These are phyloP conservation scores for Euzetes globulus DNA, from an alignment of 2,888 invertebrate genomes.

Conservation along the genomic window DNA sequence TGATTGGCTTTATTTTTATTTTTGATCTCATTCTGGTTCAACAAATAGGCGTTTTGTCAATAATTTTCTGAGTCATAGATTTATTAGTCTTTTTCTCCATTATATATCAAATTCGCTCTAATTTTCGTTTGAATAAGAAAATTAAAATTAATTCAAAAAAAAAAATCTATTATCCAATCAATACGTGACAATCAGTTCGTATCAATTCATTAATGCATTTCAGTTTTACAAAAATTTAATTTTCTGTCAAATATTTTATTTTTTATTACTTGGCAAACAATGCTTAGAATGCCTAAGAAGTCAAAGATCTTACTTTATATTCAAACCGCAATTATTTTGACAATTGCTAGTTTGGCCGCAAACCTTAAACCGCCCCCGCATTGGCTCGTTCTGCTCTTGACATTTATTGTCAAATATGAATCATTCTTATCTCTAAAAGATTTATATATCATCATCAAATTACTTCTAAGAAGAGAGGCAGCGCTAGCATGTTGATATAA, in stretches of 20 bases:
- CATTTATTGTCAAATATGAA: background rate
- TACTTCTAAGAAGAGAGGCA: too few species aligned
- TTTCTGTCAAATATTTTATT: background rate
- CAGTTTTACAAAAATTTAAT: background rate
- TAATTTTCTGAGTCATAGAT: too few species aligned
- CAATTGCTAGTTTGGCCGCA: background rate
- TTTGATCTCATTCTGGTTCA: too few species aligned
- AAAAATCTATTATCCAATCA: background rate
- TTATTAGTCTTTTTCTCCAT: too few species aligned
- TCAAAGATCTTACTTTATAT: background rate
- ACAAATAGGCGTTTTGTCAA: too few species aligned
- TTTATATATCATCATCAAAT: too few species aligned
- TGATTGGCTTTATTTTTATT: background rate
- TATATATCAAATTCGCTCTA: too few species aligned
- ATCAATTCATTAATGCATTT: background rate
- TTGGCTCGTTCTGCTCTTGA: background rate
- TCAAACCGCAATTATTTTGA: background rate
- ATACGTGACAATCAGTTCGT: slow-evolving; percentile 8
- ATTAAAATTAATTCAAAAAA: too few species aligned
- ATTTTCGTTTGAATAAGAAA: too few species aligned
- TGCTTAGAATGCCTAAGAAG: background rate
- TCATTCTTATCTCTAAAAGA: background rate
- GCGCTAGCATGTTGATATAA: too few species aligned
- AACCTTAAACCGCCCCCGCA: background rate
- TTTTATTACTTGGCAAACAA: background rate